Percentiles rank a stretch among this genome's conserved stretches.
These are phyloP conservation scores for Catocala sponsa DNA, from an alignment of 2,888 invertebrate genomes.

Conservation along the genomic window DNA sequence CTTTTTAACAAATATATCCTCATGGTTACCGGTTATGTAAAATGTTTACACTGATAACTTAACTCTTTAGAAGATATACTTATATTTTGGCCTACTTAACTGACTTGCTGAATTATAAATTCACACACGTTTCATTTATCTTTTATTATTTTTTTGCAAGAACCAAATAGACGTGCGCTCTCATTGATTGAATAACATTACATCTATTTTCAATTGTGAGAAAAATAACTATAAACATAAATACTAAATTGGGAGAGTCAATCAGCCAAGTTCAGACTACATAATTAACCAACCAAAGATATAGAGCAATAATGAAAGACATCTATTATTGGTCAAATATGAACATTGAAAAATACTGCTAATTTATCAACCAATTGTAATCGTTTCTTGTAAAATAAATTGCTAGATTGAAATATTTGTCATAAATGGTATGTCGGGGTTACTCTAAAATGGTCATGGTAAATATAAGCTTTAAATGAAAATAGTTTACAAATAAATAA, in stretches of 20 bases:
- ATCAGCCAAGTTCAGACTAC: background rate
- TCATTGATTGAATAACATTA: slow-evolving; percentile 35
- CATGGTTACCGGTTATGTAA: slow-evolving; percentile 74
- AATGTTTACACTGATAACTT: slow-evolving; percentile 34
- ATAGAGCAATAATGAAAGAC: background rate
- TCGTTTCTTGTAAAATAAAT: background rate
- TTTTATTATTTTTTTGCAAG: slow-evolving; percentile 12
- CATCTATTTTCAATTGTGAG: slow-evolving; percentile 22
- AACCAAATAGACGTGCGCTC: slow-evolving; percentile 26
- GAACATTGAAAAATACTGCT: too few species aligned
- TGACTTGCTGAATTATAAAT: slow-evolving; percentile 5
- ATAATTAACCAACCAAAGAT: slow-evolving; percentile 18
- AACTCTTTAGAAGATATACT: background rate
- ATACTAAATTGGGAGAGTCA: background rate
- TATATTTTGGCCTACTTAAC: background rate
- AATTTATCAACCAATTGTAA: slow-evolving; percentile 4
- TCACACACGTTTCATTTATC: slow-evolving; percentile 20
- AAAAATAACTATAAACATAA: background rate
- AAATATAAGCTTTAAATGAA: too few species aligned
- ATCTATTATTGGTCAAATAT: slow-evolving; percentile 20
- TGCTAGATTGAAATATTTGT: slow-evolving; percentile 14
- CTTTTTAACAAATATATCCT: slow-evolving; percentile 77
- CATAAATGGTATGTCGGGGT: background rate
- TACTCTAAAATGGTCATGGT: too few species aligned
- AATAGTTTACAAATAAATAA: too few species aligned